A percentile compares a stretch with the other conserved stretches of the same genome.
phyloP scores from a whole-genome alignment of 2,888 invertebrate genomes.

The Drymonia ruficornis region DNA sequence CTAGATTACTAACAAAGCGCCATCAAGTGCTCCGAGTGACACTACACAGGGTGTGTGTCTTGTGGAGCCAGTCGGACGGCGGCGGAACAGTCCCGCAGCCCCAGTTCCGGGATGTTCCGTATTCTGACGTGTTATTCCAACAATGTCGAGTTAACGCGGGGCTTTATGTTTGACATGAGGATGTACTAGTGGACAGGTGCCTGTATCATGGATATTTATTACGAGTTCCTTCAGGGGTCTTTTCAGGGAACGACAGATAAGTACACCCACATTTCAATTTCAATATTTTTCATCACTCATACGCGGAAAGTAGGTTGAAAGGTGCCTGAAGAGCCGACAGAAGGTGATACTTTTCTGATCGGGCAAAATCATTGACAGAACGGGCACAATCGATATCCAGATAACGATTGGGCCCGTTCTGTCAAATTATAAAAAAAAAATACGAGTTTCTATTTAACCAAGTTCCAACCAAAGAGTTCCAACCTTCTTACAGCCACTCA shows the following conservation, averaged over 20 bases:
- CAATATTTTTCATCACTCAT: too few species aligned
- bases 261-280: not conserved
- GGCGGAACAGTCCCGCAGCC: not conserved
- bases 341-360: too few species aligned
- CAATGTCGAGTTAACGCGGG: constrained; percentile 1
- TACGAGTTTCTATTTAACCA: too few species aligned
- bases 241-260: too few species aligned
- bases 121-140: constrained; percentile 2
- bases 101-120: constrained; percentile 2
- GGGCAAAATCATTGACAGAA: too few species aligned
- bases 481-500: too few species aligned
- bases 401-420: too few species aligned
- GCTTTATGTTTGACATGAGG: not conserved
- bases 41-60: not conserved
- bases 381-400: too few species aligned
- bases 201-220: not conserved
- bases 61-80: not conserved
- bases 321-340: too few species aligned
- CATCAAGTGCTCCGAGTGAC: not conserved
- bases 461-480: too few species aligned
- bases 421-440: too few species aligned
- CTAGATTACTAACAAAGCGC: not conserved
- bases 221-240: not conserved
- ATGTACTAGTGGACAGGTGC: not conserved
- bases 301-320: too few species aligned